Base-by-base conservation (phyloP, 1,140 invertebrate genomes). In the Drosophila sproati region DNA sequence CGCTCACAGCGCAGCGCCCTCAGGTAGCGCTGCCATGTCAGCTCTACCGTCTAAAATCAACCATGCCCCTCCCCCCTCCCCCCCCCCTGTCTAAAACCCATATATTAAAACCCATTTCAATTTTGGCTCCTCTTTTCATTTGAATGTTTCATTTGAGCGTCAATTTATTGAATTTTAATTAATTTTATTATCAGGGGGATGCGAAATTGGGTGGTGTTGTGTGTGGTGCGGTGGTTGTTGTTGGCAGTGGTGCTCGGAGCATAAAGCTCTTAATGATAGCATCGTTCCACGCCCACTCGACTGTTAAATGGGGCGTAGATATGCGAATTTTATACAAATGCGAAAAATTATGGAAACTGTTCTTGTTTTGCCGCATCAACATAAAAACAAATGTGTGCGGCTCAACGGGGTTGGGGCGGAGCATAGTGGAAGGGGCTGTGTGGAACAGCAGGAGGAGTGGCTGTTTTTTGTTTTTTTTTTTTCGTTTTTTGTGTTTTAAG, bases 131-230 rank as follows among this genome's bases (percentile, higher is more conserved):
- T 37, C 52, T 45, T 41, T 35, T 43, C 67, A 56, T 64, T 86
- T 71, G 62, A 71, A 76, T 76, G 79, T 80, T 83, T 80, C 73
- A 77, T 72, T 80, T 75, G 63, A 48, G 85, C 71, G 66, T 74
- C 80, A 83, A 88, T 89, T 88, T 88, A 88, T 88, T 88, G 85
- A 88, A 88, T 83, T 89, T 88, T 88, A 88, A 88, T 88, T 88
- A 88, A 89, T 88, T 88, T 88, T 80, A 88, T 89, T 88, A 85
- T 78, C 67, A 35, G 12, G 43, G 39, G 10, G 39, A 43, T 43
- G 55, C 10, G 2, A 12, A 31, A 31, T 31, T 5, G 43, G 43
- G 7, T 4, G 2, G n/a, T 12, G 29, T 41, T 3, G 3, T 3
- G 39, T 8, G 3, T 3, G 39, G 39, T 43, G 39, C 7, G 39